Percentiles rank a stretch among this genome's conserved stretches.
These are phyloP conservation scores for Xerus rutilus DNA, from an alignment of 2,797 vertebrate genomes.

Conservation along the genomic window DNA sequence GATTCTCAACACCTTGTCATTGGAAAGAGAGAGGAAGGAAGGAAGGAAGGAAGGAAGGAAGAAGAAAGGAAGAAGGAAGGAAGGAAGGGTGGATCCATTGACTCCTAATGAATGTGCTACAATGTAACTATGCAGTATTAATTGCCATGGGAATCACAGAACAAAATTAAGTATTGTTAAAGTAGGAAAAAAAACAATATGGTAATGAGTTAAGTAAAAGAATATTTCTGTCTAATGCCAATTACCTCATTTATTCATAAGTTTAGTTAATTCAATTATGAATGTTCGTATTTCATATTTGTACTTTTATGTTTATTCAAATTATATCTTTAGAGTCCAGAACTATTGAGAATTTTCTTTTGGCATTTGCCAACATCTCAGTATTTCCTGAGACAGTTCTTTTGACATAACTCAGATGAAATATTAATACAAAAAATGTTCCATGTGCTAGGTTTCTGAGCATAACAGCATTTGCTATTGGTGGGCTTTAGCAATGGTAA, in stretches of 20 bases:
- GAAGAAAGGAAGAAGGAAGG: no score
- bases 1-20: not conserved
- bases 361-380: constrained; percentile 32
- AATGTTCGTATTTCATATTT: constrained; percentile 52
- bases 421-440: constrained; percentile 45
- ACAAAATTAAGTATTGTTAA: constrained; percentile 5
- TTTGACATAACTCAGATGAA: constrained; percentile 57
- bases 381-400: constrained; percentile 52
- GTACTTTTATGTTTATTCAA: constrained; percentile 23
- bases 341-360: constrained; percentile 61
- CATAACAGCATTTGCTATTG: not conserved
- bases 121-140: not conserved
- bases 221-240: constrained; percentile 25
- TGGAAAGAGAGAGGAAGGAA: not conserved
- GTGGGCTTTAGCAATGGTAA: not conserved
- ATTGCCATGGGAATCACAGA: not conserved
- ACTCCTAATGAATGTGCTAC: not conserved
- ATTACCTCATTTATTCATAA: constrained; percentile 21
- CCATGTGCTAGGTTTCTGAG: not conserved
- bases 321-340: constrained; percentile 31
- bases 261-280: constrained; percentile 32
- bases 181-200: not conserved
- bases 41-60: not conserved
- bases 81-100: no score
- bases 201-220: not conserved